phyloP scores from a whole-genome alignment of 2,797 vertebrate genomes.

The Urosaurus nigricauda region DNA sequence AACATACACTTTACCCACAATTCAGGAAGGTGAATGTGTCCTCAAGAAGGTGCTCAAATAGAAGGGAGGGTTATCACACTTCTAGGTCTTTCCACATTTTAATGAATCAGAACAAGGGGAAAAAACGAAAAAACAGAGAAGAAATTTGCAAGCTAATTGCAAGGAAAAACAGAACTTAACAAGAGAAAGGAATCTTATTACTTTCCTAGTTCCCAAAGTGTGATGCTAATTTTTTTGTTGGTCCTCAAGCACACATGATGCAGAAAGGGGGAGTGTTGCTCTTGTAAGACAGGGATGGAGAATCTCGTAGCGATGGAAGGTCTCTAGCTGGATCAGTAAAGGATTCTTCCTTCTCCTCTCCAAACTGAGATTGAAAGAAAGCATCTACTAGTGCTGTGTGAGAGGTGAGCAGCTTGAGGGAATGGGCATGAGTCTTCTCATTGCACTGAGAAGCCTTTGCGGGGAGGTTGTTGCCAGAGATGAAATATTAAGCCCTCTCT shows the following conservation, averaged over 20 bases:
- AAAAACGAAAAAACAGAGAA: too few relatives aligned
- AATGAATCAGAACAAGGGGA: slow-evolving; percentile 46
- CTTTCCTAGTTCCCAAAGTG: background rate
- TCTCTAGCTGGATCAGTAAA: background rate
- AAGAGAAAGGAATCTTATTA: slow-evolving; percentile 49
- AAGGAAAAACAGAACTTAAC: background rate
- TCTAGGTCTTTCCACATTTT: slow-evolving; percentile 46
- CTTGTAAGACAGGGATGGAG: background rate
- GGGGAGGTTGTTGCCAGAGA: background rate
- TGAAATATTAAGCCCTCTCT: background rate
- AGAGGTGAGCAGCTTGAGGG: background rate
- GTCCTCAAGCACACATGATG: background rate
- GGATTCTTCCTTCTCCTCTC: background rate
- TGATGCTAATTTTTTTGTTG: background rate
- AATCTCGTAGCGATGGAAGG: background rate
- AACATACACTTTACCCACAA: slow-evolving; percentile 36
- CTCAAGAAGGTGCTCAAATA: slow-evolving; percentile 34
- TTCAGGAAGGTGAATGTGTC: slow-evolving; percentile 46
- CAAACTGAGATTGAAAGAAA: background rate
- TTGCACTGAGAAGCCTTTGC: background rate
- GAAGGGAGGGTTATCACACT: slow-evolving; percentile 43
- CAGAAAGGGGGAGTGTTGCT: too few relatives aligned
- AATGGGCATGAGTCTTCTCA: background rate
- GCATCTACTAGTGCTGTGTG: background rate
- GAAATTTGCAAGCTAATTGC: slow-evolving; percentile 48